A percentile compares a stretch with the other conserved stretches of the same genome.
Conservation (phyloP, 2,113 vertebrate genomes). For the Tringa solitaria region DNA sequence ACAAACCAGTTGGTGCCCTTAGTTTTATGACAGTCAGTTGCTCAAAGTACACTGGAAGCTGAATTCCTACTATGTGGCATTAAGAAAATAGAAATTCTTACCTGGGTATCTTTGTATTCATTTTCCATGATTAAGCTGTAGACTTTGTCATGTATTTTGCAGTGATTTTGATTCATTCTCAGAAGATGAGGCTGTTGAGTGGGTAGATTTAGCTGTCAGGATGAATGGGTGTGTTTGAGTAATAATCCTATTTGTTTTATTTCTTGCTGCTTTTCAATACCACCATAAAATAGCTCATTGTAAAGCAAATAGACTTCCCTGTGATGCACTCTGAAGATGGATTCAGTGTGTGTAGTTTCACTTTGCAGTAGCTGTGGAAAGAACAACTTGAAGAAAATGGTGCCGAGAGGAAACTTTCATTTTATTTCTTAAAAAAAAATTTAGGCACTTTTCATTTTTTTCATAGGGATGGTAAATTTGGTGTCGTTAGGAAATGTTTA, state of each 20-base stretch:
- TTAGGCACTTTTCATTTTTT: not conserved
- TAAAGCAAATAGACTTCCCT: not conserved
- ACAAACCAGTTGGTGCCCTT: not conserved
- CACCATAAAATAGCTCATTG: not conserved
- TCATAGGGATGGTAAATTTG: not conserved
- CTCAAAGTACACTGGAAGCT: not conserved
- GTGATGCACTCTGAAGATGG: not conserved
- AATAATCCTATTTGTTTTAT: slow-evolving; percentile 11
- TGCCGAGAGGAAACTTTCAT: not conserved
- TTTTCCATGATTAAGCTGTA: not conserved
- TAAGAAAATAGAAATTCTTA: not conserved
- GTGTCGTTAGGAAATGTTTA: not conserved
- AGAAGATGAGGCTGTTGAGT: not conserved
- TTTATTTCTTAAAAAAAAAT: not conserved
- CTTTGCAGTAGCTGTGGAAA: not conserved
- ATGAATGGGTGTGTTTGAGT: not conserved
- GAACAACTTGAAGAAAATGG: not conserved
- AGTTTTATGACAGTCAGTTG: not conserved
- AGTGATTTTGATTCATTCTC: not conserved
- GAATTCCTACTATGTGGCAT: not conserved
- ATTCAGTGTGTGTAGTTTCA: not conserved
- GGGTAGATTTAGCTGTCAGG: not conserved
- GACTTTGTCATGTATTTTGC: not conserved
- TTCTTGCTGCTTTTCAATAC: not conserved
- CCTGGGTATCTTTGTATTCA: not conserved